phyloP scores from a whole-genome alignment of 2,797 vertebrate genomes.

The Enoplosus armatus region DNA sequence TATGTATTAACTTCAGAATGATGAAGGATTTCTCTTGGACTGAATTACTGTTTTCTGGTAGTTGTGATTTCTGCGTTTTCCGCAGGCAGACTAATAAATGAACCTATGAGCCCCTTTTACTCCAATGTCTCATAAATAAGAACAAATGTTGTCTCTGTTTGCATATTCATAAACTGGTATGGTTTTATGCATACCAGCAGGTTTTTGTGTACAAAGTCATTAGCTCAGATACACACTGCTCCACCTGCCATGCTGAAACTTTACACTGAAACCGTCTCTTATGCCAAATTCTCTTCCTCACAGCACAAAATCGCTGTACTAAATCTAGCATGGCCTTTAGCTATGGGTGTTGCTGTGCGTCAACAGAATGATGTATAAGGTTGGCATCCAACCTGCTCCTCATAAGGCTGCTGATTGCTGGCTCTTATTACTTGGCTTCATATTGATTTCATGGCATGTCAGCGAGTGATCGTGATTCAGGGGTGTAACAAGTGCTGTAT shows the following conservation, averaged over 20 bases:
- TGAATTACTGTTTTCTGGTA: not conserved
- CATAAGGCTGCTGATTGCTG: constrained; percentile 60
- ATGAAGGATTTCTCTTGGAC: not conserved
- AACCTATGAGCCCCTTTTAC: not conserved
- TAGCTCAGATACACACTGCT: constrained; percentile 10
- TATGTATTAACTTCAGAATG: not conserved
- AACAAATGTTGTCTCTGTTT: not conserved
- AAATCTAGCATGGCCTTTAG: constrained; percentile 68
- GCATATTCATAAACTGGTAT: constrained; percentile 19
- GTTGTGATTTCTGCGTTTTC: not conserved
- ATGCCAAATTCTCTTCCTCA: constrained; percentile 48
- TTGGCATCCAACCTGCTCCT: constrained; percentile 51
- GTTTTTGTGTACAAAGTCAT: constrained; percentile 18
- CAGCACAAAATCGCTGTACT: constrained; percentile 50
- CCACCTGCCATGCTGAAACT: constrained; percentile 19
- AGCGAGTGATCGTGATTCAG: constrained; percentile 63
- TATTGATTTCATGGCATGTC: constrained; percentile 79
- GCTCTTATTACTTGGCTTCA: constrained; percentile 67
- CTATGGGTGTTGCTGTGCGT: constrained; percentile 54
- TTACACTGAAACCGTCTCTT: constrained; percentile 38
- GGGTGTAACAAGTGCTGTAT: constrained; percentile 65
- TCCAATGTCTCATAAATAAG: not conserved
- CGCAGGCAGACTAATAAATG: not conserved
- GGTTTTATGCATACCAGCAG: constrained; percentile 14
- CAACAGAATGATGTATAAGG: constrained; percentile 62